Evolutionary conservation across 2,113 vertebrate genomes (phyloP).

Genomic region (Actenoides hombroni): DNA sequence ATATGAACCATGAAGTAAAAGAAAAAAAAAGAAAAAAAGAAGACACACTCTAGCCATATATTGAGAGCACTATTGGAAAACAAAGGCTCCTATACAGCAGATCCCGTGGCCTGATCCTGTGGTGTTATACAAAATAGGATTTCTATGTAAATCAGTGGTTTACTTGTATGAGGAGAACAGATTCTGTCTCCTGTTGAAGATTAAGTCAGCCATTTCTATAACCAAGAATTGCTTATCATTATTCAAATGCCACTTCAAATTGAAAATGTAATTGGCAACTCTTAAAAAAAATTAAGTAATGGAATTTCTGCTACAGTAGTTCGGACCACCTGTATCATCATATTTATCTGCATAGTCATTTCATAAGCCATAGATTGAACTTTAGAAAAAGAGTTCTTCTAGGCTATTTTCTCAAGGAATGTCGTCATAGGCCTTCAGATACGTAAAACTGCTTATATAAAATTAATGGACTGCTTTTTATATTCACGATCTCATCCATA

Average conservation of each 20-base stretch:
- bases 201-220: background rate
- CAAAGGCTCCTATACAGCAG: background rate
- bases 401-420: conserved; percentile 61
- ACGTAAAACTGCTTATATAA: conserved; percentile 69
- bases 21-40: background rate
- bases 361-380: conserved; percentile 34
- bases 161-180: background rate
- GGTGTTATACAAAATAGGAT: background rate
- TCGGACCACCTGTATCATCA: background rate
- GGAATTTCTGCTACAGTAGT: background rate
- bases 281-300: background rate
- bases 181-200: background rate
- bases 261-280: background rate
- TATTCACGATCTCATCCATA: conserved; percentile 47
- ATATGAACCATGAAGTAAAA: background rate
- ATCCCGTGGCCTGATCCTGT: background rate
- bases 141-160: background rate
- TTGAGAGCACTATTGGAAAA: background rate
- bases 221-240: background rate
- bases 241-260: background rate
- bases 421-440: conserved; percentile 55
- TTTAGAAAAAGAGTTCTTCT: conserved; percentile 44
- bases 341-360: background rate
- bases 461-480: conserved; percentile 75
- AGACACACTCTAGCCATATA: background rate